Evolutionary conservation across 2,888 invertebrate genomes (phyloP), one percentile per base, ranked within the genome.

Genomic region (Sarcophaga subvicina): DNA sequence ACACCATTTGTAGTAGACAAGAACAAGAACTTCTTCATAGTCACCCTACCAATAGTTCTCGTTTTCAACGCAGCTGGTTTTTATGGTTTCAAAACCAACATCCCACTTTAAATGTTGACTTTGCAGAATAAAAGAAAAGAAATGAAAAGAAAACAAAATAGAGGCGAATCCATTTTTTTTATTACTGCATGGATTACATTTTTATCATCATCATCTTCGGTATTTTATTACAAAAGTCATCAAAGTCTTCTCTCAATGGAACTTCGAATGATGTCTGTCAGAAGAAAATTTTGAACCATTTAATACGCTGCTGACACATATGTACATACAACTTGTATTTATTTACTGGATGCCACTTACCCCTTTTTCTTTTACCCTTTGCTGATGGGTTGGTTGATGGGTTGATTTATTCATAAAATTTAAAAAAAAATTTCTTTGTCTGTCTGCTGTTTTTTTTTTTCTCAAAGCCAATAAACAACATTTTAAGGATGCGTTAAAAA

Each of bases 171-270:
- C 20, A 73, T 54, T 72, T 70, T 80, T 80, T 80, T 85, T 85
- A 85, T 85, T 54, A 69, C 72, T 62, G 59, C 77, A 72, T 69
- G 76, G 71, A 72, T 80, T 77, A 76, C 76, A 76, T 63, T 85
- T 80, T 72, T 27, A 4, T 27, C 76, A 80, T 77, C 73, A 63
- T 17, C 70, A 6, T 71, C 8, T 8, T 8, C 8, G 37, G 37
- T 10, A 37, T 79, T 80, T 66, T 72, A 80, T 80, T 84, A 60
- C 67, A 49, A 59, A 80, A 85, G 25, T 25, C 72, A 72, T 76
- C 60, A 66, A 80, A 67, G 54, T 77, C 63, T 83, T 37, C 47
- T 5, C 63, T 67, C 64, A 54, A 70, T 63, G 11, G 10, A 12
- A 62, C 12, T 73, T 66, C 37, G 37, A 37, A 37, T 37, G 37